Evolutionary conservation across 2,888 invertebrate genomes (phyloP), one percentile per base, ranked within the genome.

Genomic region (Agonopterix alstromeriana): DNA sequence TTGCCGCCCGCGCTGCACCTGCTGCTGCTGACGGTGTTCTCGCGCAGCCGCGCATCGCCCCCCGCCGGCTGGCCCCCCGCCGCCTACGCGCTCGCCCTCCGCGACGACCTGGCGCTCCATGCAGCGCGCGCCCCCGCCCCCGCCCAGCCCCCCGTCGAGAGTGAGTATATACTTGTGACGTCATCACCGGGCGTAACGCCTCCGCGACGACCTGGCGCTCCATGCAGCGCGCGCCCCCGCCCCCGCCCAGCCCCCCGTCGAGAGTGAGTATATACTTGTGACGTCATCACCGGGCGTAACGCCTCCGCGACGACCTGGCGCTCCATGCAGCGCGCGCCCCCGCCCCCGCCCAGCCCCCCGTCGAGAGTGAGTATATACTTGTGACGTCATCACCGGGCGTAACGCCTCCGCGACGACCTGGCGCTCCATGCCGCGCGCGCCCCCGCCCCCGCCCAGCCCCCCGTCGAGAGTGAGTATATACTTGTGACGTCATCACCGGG

Each of bases 241-340:
- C 67, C 38, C n/a, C 38, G 38, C 38, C 9, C 10, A 38, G 11
- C 11, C 10, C 11, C 79, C 80, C 55, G 70, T 82, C 71, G 82
- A 84, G 45, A 71, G 83, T 83, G 27, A 75, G 79, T 68, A 3
- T n/a, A n/a, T n/a, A n/a, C n/a, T n/a, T n/a, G n/a, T n/a, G n/a
- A n/a, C n/a, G n/a, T n/a, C n/a, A n/a, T n/a, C n/a, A n/a, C n/a
- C n/a, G n/a, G n/a, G n/a, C n/a, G n/a, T n/a, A n/a, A n/a, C n/a
- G n/a, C 40, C 93, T 92, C 78, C 78, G 95, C 10, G 91, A 93
- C 59, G 95, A 95, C 75, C 80, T 95, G 52, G 93, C 93, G 0
- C 81, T 90, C 1, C 90, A 92, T 56, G 86, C 88, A 0, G 70
- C 71, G 2, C 67, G 77, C 3, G 72, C 77, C 0, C 70, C 5